A percentile compares a stretch with the other conserved stretches of the same genome.
phyloP scores from a whole-genome alignment of 2,888 invertebrate species.

The Eutolmus rufibarbis region DNA sequence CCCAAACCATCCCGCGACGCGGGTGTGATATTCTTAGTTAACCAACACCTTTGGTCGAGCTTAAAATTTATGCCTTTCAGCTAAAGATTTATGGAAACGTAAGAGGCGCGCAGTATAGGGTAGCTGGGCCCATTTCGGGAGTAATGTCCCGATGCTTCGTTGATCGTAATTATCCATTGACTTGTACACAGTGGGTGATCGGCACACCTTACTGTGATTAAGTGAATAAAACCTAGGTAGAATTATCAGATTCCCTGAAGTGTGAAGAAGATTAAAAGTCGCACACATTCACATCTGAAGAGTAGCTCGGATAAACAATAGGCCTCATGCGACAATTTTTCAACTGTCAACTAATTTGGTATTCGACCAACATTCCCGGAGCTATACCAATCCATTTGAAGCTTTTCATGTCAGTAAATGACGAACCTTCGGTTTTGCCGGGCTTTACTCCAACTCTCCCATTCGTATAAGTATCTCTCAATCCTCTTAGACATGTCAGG shows the following conservation, averaged over 20 bases:
- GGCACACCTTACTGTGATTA: not conserved
- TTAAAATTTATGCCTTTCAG: not conserved
- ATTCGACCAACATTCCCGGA: not conserved
- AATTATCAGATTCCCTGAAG: not conserved
- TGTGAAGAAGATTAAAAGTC: not conserved
- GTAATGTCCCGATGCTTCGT: not conserved
- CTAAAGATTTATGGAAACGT: conserved; percentile 30
- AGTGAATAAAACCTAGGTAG: not conserved
- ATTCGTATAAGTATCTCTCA: not conserved
- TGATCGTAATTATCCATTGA: conserved; percentile 16
- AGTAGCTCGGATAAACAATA: not conserved
- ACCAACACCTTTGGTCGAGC: not conserved
- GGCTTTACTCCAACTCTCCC: not conserved
- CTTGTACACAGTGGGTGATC: not conserved
- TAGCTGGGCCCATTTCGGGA: not conserved
- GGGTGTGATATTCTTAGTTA: conserved; percentile 3
- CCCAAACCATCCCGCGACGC: not conserved
- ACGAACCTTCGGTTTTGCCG: not conserved
- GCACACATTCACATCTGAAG: not conserved
- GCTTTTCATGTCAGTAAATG: conserved; percentile 10
- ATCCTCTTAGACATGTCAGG: conserved; percentile 12
- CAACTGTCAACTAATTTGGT: not conserved
- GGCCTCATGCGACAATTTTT: not conserved
- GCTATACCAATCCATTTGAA: conserved; percentile 1
- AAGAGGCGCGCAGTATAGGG: not conserved